Evolutionary conservation across 2,797 vertebrate genomes (phyloP), one percentile per base, ranked within the genome.

Genomic region (Gymnocypris eckloni): DNA sequence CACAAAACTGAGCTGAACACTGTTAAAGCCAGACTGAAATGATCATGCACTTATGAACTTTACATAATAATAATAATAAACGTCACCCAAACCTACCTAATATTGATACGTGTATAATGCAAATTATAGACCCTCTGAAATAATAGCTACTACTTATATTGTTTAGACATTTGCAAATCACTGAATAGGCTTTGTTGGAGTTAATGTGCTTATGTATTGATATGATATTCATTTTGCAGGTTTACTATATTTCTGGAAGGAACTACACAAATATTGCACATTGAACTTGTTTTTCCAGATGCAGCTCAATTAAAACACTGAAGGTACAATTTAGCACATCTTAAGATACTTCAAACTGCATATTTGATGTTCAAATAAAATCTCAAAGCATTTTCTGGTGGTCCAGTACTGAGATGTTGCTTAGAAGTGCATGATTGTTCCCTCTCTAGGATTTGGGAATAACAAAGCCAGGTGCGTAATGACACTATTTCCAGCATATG

Each of bases 391-490:
- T 67, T 69, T 81, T 54, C 7, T 52, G 33, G 79, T 25, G 39
- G 13, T 25, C 22, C 22, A 79, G 33, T 9, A 54, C 48, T 54
- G 33, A 52, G 20, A 70, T 0, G 2, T 25, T 70, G 64, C 48
- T 70, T 54, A 41, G 33, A 54, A 41, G 61, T 81, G 52, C 39
- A 61, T 61, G 15, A 43, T 54, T 41, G 66, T 71, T 70, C 48
- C 28, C 66, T 52, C 28, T 70, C 48, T 81, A 37, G 54, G 45
- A 70, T 81, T 25, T 69, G 45, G 45, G 28, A 70, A 70, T 39
- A 69, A 81, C 39, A 64, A 79, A 64, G 39, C n/a, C 66, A 81
- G 66, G 48, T 52, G 79, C 22, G 2, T 52, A 37, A 70, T 81
- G 48, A 69, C 64, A 70, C 45, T 52, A 9, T 69, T 52, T 12